Conservation (phyloP, 37 sponge, comb jelly and placozoan genomes). For the Chondrilla cf. caribensis region DNA sequence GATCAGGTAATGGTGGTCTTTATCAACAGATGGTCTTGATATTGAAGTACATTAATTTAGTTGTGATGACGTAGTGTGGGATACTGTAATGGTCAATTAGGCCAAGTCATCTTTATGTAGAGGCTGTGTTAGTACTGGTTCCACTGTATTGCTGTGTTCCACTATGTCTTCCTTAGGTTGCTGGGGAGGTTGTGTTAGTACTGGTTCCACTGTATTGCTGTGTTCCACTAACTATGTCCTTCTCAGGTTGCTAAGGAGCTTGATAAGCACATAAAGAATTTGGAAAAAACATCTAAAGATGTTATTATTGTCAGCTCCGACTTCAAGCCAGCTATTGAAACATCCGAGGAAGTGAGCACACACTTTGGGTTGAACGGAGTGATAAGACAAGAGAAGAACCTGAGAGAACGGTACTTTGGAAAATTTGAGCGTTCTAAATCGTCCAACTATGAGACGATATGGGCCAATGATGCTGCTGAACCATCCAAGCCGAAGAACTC, state of each 20-base stretch:
- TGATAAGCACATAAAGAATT: too few relatives aligned
- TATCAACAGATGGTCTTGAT: too few relatives aligned
- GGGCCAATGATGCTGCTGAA: background rate
- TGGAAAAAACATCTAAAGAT: background rate
- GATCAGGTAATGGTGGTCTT: too few relatives aligned
- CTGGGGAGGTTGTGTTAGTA: too few relatives aligned
- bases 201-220: too few relatives aligned
- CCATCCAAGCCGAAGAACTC: background rate
- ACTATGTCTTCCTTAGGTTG: background rate
- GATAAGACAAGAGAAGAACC: background rate
- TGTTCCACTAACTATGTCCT: too few relatives aligned
- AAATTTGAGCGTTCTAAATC: slow-evolving; percentile 4
- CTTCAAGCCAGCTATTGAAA: slow-evolving; percentile 18
- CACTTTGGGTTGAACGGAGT: background rate
- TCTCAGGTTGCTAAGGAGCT: background rate
- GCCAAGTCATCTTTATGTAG: too few relatives aligned
- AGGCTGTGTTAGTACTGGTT: too few relatives aligned
- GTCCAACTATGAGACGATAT: slow-evolving; percentile 2
- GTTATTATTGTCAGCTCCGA: slow-evolving; percentile 18
- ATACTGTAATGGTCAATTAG: too few relatives aligned
- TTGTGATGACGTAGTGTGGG: too few relatives aligned
- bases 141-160: too few relatives aligned
- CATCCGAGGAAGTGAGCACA: background rate
- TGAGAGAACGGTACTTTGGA: slow-evolving; percentile 33
- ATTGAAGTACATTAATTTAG: too few relatives aligned